Evolutionary conservation across 2,797 vertebrate genomes (phyloP).

Genomic region (Orientallactaga sibirica): DNA sequence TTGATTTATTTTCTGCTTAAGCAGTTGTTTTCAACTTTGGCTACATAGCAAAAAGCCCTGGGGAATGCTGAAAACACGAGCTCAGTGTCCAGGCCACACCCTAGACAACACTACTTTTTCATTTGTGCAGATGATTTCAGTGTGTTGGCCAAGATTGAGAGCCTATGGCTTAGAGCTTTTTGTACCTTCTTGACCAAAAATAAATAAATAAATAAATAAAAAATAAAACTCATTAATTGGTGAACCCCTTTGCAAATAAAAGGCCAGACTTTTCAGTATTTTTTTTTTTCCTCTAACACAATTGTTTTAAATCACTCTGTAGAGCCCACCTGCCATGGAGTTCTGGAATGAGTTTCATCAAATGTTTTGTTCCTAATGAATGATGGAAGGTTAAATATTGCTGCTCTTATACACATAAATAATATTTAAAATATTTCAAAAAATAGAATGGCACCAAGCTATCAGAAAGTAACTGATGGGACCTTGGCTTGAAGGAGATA

Average conservation of each 20-base stretch:
- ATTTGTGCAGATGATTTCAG: background rate
- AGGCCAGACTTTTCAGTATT: background rate
- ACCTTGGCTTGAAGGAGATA: background rate
- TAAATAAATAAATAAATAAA: too few relatives aligned
- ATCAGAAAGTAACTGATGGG: background rate
- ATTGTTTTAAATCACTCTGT: background rate
- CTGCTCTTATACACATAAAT: background rate
- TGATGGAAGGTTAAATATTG: slow-evolving; percentile 14
- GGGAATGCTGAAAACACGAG: background rate
- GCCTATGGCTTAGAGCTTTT: background rate
- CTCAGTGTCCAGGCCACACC: background rate
- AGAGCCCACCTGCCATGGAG: background rate
- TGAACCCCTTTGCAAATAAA: background rate
- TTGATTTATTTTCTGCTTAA: slow-evolving; percentile 2
- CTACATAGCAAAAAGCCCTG: background rate
- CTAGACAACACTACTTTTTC: background rate
- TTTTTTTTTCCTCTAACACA: background rate
- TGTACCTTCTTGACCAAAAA: background rate
- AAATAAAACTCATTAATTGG: background rate
- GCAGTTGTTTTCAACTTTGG: slow-evolving; percentile 6
- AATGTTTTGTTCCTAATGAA: background rate
- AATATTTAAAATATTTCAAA: slow-evolving; percentile 48
- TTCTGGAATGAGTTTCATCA: background rate
- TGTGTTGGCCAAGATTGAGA: background rate
- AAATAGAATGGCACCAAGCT: background rate